Conservation (phyloP, 2,797 vertebrate genomes). For the Odontamblyopus lacepedii region DNA sequence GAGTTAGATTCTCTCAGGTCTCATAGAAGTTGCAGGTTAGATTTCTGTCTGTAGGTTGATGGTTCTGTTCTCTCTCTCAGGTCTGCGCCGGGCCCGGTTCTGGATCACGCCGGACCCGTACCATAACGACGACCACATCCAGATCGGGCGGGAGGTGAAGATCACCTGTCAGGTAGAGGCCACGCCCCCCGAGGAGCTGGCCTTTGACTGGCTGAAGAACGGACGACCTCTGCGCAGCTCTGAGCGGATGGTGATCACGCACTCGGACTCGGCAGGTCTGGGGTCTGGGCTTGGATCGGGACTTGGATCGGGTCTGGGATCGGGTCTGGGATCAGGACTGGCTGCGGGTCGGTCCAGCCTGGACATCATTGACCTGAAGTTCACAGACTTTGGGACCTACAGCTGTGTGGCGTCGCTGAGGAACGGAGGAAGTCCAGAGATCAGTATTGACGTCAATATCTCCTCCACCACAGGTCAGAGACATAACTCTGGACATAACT, state of each 20-base stretch:
- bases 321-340: not conserved
- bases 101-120: constrained; percentile 99
- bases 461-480: constrained; percentile 97
- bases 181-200: constrained; percentile 92
- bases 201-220: constrained; percentile 97
- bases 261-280: constrained; percentile 86
- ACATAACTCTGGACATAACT: not conserved
- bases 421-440: constrained; percentile 93
- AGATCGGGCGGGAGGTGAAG: constrained; percentile 98
- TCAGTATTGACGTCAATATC: constrained; percentile 99
- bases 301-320: not conserved
- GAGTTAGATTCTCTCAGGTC: too few relatives aligned
- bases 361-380: constrained; percentile 98
- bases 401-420: constrained; percentile 94
- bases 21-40: too few relatives aligned
- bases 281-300: not conserved
- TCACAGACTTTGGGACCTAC: constrained; percentile 98
- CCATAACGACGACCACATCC: constrained; percentile 98
- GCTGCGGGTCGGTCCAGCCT: constrained; percentile 91
- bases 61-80: constrained; percentile 67
- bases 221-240: constrained; percentile 92
- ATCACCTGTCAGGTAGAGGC: constrained; percentile 99
- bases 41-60: not conserved
- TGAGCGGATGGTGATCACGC: constrained; percentile 96
- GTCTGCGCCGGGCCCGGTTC: constrained; percentile 94